These are phyloP conservation scores for Gouania willdenowi DNA, from an alignment of 2,797 vertebrate genomes.

Conservation along the genomic window DNA sequence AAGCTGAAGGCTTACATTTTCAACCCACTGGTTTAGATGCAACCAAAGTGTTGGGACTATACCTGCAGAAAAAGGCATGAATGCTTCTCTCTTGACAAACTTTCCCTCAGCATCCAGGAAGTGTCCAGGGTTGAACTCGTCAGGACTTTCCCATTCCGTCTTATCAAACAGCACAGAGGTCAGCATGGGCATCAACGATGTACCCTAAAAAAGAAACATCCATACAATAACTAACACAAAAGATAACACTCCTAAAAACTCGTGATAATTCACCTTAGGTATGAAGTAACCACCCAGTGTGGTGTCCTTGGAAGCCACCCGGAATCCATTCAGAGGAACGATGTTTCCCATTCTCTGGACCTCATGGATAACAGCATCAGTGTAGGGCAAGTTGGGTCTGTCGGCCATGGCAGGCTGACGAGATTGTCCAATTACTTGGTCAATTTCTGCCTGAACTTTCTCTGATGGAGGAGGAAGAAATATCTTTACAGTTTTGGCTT, in stretches of 20 bases:
- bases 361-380: constrained; percentile 82
- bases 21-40: too few relatives aligned
- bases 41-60: not conserved
- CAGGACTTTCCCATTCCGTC: constrained; percentile 78
- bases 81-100: constrained; percentile 77
- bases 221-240: not conserved
- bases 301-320: constrained; percentile 60
- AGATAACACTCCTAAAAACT: not conserved
- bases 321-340: constrained; percentile 66
- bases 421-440: constrained; percentile 68
- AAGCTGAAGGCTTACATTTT: too few relatives aligned
- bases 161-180: constrained; percentile 81
- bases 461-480: constrained; percentile 55
- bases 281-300: constrained; percentile 69
- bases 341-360: constrained; percentile 81
- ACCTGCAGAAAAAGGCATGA: constrained; percentile 84
- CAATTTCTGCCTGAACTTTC: constrained; percentile 82
- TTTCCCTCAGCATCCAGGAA: constrained; percentile 80
- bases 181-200: constrained; percentile 61
- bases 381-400: constrained; percentile 78
- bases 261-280: constrained; percentile 74
- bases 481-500: too few relatives aligned
- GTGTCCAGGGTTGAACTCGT: constrained; percentile 81
- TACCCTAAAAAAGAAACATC: constrained; percentile 64
- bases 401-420: constrained; percentile 65